Base-by-base conservation (phyloP, 2,888 invertebrate genomes). In the Drosophila infuscata region DNA sequence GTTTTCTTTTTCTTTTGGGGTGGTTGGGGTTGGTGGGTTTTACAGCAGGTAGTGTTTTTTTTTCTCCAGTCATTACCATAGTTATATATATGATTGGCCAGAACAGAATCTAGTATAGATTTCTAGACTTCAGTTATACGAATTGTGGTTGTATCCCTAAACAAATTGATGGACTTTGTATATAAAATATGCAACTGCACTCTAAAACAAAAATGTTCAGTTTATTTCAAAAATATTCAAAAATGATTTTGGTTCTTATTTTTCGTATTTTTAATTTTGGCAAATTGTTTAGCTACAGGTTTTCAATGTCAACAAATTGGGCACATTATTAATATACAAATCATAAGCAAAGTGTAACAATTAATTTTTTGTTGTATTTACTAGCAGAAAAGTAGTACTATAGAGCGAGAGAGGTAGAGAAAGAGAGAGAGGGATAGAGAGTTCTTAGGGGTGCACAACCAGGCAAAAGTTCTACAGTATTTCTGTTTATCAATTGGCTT, bases 261-360 rank as follows among this genome's bases (percentile, higher is more conserved):
- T 59, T 51, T 56, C 48, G 35, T 43, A 25, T 56, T 36, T 59
- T 58, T 35, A 54, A 48, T 53, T 68, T 72, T 70, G 54, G 88
- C 89, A 90, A 92, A 93, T 93, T 93, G 93, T 93, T 91, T 90
- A 93, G 93, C 93, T 93, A 93, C 92, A 92, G 92, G 93, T 91
- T 82, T 86, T 86, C 90, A 89, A 87, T 85, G 73, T 83, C 88
- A 84, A 68, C 82, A 84, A 84, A 85, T 85, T 76, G 89, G 83
- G 89, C 89, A 89, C 84, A 82, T 83, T 79, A 49, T 15, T 71
- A 74, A 83, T 71, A 67, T 63, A 60, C 36, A 75, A 77, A 71
- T 61, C 48, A 69, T 72, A 66, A 64, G 54, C 41, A 62, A 69
- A 68, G 76, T 71, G 57, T 74, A 71, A 85, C 85, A 85, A 89